A percentile compares a stretch with the other conserved stretches of the same genome.
These are phyloP conservation scores for Eolophus roseicapilla DNA, from an alignment of 2,113 vertebrate genomes.

Conservation along the genomic window DNA sequence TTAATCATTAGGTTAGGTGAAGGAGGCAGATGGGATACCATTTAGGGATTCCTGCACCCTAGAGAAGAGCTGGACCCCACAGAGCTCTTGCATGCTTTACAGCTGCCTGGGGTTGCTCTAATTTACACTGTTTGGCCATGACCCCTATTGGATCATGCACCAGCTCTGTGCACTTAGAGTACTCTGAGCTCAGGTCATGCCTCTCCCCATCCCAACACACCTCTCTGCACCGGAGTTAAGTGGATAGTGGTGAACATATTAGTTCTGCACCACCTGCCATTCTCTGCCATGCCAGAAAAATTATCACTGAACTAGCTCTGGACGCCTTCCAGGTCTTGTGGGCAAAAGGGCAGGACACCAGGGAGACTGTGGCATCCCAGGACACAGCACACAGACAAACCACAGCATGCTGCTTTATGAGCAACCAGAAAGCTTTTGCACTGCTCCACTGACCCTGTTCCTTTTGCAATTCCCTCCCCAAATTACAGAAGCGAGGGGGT, in stretches of 20 bases:
- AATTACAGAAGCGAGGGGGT: fast-evolving
- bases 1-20: not conserved
- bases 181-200: not conserved
- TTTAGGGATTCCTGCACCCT: not conserved
- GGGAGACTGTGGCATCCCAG: not conserved
- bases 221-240: not conserved
- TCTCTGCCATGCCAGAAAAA: not conserved
- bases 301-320: not conserved
- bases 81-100: not conserved
- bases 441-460: not conserved
- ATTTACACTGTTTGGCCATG: not conserved
- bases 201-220: not conserved
- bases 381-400: not conserved
- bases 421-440: not conserved
- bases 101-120: not conserved
- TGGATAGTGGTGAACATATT: not conserved
- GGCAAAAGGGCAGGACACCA: not conserved
- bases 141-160: not conserved
- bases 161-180: not conserved
- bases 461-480: not conserved
- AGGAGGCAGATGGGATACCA: not conserved
- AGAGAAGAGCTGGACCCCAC: not conserved
- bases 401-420: not conserved
- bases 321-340: not conserved
- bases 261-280: not conserved